Base-by-base conservation (phyloP, 2,797 vertebrate species). In the Siniperca obscura region DNA sequence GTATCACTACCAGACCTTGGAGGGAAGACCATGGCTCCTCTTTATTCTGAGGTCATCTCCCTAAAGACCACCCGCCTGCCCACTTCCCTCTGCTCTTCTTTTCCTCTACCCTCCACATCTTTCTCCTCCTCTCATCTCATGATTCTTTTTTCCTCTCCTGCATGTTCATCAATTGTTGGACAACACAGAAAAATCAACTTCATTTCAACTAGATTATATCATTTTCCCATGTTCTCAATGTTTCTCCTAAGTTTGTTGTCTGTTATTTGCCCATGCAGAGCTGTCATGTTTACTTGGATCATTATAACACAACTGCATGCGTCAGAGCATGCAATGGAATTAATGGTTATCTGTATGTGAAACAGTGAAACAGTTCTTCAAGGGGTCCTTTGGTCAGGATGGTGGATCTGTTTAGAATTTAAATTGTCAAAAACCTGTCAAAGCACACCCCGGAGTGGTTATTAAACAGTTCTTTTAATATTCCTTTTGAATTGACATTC, bases 11-110 rank as follows among this genome's bases (percentile, higher is more conserved):
- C 4, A 59, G 90, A 86, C 82, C 86, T 83, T 1, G 3, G 74
- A 50, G 74, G 73, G 74, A 62, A 86, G 84, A 70, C 78, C 75
- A 86, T 53, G 1, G 22, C 72, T 83, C 59, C 71, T 83, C 12
- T 88, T 86, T 79, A 81, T 76, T 77, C 80, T 67, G 14, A 85
- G 74, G 85, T 86, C 84, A 77, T 68, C 84, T 90, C 87, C 81
- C 85, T 34, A 1, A 62, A 80, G 81, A 22, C 73, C 8, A 6
- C 46, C 22, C 21, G 36, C 53, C 76, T 57, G 48, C 40, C 72
- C 16, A n/a, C 52, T 38, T 40, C 34, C 53, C 30, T 38, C 70
- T 70, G 25, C 10, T 48, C 60, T 25, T 21, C 53, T 30, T 22
- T 34, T 46, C 61, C 21, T 44, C 25, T 36, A 0, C 34, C 65